Evolutionary conservation across 2,888 invertebrate species (phyloP).

Genomic region (Desoria tigrina): DNA sequence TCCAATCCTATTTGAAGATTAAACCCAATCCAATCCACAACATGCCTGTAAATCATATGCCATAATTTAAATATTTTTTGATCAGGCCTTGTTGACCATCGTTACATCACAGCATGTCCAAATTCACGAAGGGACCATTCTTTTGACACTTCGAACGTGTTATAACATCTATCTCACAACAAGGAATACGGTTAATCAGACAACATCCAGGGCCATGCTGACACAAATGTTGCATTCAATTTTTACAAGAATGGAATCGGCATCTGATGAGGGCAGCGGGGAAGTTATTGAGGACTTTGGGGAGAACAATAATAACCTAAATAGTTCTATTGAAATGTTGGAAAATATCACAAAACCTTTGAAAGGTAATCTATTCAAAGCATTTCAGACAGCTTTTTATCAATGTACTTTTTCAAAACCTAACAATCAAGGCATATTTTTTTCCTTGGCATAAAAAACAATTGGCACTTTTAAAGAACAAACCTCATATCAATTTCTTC

Average conservation of each 20-base stretch:
- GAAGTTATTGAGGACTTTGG: constrained; percentile 7
- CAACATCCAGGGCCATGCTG: constrained; percentile 94
- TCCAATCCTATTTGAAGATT: constrained; percentile 1
- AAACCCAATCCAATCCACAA: not conserved
- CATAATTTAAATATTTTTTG: constrained; percentile 1
- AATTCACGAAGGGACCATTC: constrained; percentile 94
- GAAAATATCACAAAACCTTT: constrained; percentile 20
- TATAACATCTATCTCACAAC: constrained; percentile 98
- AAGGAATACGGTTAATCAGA: constrained; percentile 95
- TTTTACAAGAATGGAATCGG: constrained; percentile 95
- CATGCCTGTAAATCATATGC: not conserved
- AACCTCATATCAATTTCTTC: too few species aligned
- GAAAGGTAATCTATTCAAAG: constrained; percentile 9
- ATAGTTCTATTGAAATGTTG: constrained; percentile 15
- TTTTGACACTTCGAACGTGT: constrained; percentile 87
- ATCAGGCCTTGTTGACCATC: constrained; percentile 88
- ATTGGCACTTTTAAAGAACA: too few species aligned
- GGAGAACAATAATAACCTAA: constrained; percentile 22
- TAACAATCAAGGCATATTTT: too few species aligned
- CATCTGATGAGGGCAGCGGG: not conserved
- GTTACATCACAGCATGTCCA: constrained; percentile 98
- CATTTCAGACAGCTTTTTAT: too few species aligned
- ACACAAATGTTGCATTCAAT: constrained; percentile 99
- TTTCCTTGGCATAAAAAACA: too few species aligned
- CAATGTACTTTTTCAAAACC: too few species aligned